Conservation (phyloP, 1,140 invertebrate species). For the Drosophila mayri region DNA sequence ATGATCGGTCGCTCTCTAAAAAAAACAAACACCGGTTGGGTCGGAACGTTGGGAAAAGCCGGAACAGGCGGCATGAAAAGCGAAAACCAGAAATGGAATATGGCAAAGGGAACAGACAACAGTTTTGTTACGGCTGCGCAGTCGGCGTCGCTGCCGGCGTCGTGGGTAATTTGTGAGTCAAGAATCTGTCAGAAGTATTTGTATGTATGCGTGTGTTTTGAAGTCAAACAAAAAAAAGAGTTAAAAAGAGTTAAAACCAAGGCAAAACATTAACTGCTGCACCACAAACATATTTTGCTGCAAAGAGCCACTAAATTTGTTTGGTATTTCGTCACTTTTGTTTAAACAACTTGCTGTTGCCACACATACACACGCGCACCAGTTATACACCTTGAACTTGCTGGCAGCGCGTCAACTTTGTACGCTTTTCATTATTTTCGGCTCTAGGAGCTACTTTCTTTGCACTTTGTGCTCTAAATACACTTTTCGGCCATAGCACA, state of each 20-base stretch:
- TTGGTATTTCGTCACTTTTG: slow-evolving; percentile 20
- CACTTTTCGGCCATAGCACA: slow-evolving; percentile 6
- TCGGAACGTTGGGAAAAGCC: slow-evolving; percentile 33
- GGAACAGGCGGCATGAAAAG: slow-evolving; percentile 66
- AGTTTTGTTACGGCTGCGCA: slow-evolving; percentile 59
- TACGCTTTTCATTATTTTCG: slow-evolving; percentile 20
- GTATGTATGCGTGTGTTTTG: slow-evolving; percentile 22
- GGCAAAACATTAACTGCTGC: slow-evolving; percentile 14
- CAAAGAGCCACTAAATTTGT: not conserved
- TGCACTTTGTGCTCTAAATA: slow-evolving; percentile 13
- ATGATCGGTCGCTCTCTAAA: slow-evolving; percentile 26
- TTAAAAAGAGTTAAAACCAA: slow-evolving; percentile 21
- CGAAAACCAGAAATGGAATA: slow-evolving; percentile 77
- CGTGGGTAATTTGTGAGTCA: slow-evolving; percentile 78
- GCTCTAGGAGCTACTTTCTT: slow-evolving; percentile 1
- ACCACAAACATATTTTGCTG: not conserved
- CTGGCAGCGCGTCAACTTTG: slow-evolving; percentile 27
- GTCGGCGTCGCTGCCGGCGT: slow-evolving; percentile 50
- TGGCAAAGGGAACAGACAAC: slow-evolving; percentile 68
- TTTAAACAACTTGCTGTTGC: slow-evolving; percentile 43
- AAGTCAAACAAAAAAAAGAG: slow-evolving; percentile 21
- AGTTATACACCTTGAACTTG: slow-evolving; percentile 67
- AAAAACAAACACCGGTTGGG: slow-evolving; percentile 76
- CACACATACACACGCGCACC: slow-evolving; percentile 33
- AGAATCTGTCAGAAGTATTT: slow-evolving; percentile 59